A percentile compares a stretch with the other conserved stretches of the same genome.
Evolutionary conservation across 2,113 vertebrate species (phyloP).

Genomic region (Halichoeres trimaculatus): DNA sequence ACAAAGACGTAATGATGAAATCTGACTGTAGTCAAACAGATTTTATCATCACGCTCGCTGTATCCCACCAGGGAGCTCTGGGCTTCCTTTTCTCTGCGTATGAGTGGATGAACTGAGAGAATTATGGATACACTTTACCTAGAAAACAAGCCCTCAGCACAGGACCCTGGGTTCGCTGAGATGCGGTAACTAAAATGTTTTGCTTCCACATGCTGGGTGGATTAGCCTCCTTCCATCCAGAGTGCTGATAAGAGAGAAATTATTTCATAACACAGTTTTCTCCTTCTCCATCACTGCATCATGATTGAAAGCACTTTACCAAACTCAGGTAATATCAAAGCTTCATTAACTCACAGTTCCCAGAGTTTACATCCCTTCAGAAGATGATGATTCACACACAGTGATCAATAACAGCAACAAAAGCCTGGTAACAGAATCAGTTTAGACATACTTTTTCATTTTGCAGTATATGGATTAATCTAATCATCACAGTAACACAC

Average conservation of each 20-base stretch:
- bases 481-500: no score
- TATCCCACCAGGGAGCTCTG: conserved; percentile 19
- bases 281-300: conserved; percentile 9
- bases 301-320: not conserved
- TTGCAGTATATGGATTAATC: no score
- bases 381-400: not conserved
- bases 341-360: not conserved
- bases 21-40: conserved; percentile 61
- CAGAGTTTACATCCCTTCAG: conserved; percentile 7
- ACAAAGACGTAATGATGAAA: conserved; percentile 64
- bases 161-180: conserved; percentile 47
- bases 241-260: conserved; percentile 32
- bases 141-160: conserved; percentile 51
- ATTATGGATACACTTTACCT: conserved; percentile 67
- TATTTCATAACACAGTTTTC: conserved; percentile 30
- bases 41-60: conserved; percentile 49
- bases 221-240: conserved; percentile 20
- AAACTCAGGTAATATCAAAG: not conserved
- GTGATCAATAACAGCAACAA: not conserved
- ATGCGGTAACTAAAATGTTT: conserved; percentile 59
- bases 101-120: conserved; percentile 60
- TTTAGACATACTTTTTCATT: no score
- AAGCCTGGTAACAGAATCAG: no score
- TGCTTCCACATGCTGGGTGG: conserved; percentile 27
- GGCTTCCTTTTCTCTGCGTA: not conserved